phyloP scores from a whole-genome alignment of 2,888 invertebrate genomes.

The Orchesella flavescens region DNA sequence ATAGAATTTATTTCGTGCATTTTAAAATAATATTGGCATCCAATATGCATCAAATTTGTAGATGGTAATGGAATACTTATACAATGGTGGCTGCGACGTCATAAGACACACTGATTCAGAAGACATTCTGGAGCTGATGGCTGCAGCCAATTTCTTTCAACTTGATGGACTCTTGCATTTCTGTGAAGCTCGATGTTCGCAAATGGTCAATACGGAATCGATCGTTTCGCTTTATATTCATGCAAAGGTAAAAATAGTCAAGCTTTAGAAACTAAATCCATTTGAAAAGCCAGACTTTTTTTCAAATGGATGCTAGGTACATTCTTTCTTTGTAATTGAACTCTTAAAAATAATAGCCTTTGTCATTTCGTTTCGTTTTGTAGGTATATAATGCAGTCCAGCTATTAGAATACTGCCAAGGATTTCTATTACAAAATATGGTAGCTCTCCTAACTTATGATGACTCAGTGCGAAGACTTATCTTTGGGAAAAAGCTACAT shows the following conservation, averaged over 20 bases:
- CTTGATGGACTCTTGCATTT: constrained; percentile 87
- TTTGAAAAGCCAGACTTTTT: neutral
- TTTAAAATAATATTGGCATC: no score
- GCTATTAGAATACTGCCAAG: constrained; percentile 91
- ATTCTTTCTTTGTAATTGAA: neutral
- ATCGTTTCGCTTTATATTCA: constrained; percentile 94
- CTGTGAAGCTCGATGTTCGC: constrained; percentile 89
- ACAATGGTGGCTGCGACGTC: constrained; percentile 89
- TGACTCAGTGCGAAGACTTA: constrained; percentile 88
- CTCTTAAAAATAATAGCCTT: constrained; percentile 16
- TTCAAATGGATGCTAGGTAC: neutral
- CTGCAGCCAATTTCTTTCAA: constrained; percentile 93
- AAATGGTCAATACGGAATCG: constrained; percentile 88
- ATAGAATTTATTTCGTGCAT: no score
- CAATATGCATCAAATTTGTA: constrained; percentile 73
- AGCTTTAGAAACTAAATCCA: neutral
- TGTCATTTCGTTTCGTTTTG: neutral
- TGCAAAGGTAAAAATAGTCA: constrained; percentile 82
- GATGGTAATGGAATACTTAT: constrained; percentile 94
- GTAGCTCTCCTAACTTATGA: constrained; percentile 93
- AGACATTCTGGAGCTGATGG: constrained; percentile 90
- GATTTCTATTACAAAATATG: constrained; percentile 92
- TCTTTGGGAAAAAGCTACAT: constrained; percentile 91
- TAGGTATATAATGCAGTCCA: constrained; percentile 91
- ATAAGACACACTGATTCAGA: constrained; percentile 83